Percentiles rank a stretch among this genome's conserved stretches.
phyloP scores from a whole-genome alignment of 2,797 vertebrate species.

The Choloepus didactylus region DNA sequence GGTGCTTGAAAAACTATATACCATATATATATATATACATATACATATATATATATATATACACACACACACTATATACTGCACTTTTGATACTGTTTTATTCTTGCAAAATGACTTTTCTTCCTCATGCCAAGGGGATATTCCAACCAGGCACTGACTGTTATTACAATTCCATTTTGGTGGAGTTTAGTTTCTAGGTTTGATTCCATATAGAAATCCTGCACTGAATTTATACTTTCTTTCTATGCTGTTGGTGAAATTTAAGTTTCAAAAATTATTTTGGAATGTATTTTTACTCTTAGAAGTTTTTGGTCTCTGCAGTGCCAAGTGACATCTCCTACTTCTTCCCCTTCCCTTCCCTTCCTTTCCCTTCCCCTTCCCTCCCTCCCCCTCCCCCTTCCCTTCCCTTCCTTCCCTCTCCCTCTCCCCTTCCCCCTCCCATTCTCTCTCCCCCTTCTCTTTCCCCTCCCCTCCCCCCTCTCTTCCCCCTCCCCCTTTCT shows the following conservation, averaged over 20 bases:
- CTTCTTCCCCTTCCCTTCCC: rapidly evolving
- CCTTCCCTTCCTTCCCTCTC: too few species aligned
- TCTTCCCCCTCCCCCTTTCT: too few species aligned
- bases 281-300: conserved; percentile 64
- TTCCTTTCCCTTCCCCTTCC: rapidly evolving
- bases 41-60: neutral
- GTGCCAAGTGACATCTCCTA: neutral
- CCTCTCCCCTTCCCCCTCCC: neutral
- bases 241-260: conserved; percentile 54
- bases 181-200: conserved; percentile 48
- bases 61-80: neutral
- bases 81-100: conserved; percentile 25
- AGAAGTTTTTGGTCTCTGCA: neutral
- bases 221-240: conserved; percentile 56
- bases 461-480: rapidly evolving
- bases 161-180: conserved; percentile 34
- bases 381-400: too few species aligned
- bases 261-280: conserved; percentile 69
- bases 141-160: neutral
- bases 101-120: conserved; percentile 23
- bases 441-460: too few species aligned
- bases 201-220: conserved; percentile 59
- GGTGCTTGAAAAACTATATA: conserved; percentile 65
- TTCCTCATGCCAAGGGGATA: neutral
- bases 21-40: neutral